Percentiles rank a stretch among this genome's conserved stretches.
Conservation (phyloP, 2,113 vertebrate genomes). For the Nestor notabilis region DNA sequence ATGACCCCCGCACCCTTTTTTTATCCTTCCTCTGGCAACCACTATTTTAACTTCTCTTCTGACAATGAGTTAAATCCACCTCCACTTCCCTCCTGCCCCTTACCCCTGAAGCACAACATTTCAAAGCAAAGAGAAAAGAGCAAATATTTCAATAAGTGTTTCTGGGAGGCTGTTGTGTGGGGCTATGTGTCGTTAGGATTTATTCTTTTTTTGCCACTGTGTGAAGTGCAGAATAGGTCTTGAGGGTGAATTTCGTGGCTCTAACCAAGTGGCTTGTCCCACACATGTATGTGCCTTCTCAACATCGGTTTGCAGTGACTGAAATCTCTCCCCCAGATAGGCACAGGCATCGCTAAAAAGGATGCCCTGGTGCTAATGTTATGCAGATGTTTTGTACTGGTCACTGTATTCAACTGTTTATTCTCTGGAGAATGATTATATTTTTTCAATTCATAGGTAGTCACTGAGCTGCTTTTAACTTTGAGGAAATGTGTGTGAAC, state of each 20-base stretch:
- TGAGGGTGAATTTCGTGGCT: neutral
- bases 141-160: neutral
- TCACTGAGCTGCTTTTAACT: neutral
- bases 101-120: neutral
- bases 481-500: neutral
- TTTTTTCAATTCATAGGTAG: neutral
- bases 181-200: neutral
- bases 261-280: neutral
- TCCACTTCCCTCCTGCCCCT: neutral
- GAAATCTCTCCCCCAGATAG: neutral
- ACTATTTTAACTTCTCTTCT: neutral
- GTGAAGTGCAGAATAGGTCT: neutral
- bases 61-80: neutral
- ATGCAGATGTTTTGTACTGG: neutral
- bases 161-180: neutral
- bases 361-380: neutral
- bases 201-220: neutral
- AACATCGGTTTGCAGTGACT: fast-evolving
- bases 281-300: fast-evolving
- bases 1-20: neutral
- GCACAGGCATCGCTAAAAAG: neutral
- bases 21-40: neutral
- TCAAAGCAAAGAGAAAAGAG: neutral
- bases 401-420: neutral
- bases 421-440: neutral